Percentiles rank a stretch among this genome's conserved stretches.
Evolutionary conservation across 2,113 vertebrate genomes (phyloP).

Genomic region (Mirounga angustirostris): DNA sequence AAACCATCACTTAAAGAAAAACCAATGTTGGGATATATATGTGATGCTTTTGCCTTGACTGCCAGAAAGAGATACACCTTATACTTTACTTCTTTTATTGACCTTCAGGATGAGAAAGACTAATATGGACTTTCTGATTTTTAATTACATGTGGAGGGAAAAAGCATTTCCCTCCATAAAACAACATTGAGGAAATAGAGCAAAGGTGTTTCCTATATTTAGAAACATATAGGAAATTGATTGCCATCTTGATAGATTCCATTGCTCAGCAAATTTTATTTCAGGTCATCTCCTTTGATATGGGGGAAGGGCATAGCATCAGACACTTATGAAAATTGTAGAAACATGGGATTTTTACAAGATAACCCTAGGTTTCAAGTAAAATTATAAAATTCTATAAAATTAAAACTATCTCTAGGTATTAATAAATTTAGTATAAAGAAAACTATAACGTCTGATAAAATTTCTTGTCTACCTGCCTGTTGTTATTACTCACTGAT

Average conservation of each 20-base stretch:
- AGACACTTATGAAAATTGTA: neutral
- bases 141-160: neutral
- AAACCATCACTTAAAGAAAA: neutral
- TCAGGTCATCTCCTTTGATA: neutral
- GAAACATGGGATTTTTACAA: neutral
- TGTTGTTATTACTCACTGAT: neutral
- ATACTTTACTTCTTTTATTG: neutral
- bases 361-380: neutral
- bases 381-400: neutral
- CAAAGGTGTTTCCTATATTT: neutral
- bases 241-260: neutral
- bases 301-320: fast-evolving
- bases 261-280: neutral
- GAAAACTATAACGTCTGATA: neutral
- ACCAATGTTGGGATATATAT: neutral
- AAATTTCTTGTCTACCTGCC: neutral
- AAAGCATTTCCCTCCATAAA: neutral
- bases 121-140: neutral
- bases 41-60: neutral
- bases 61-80: neutral
- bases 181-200: neutral
- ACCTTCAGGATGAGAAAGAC: neutral
- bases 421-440: neutral
- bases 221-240: neutral
- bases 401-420: neutral